Conservation (phyloP, 2,888 invertebrate species). For the Electrophaes corylata region DNA sequence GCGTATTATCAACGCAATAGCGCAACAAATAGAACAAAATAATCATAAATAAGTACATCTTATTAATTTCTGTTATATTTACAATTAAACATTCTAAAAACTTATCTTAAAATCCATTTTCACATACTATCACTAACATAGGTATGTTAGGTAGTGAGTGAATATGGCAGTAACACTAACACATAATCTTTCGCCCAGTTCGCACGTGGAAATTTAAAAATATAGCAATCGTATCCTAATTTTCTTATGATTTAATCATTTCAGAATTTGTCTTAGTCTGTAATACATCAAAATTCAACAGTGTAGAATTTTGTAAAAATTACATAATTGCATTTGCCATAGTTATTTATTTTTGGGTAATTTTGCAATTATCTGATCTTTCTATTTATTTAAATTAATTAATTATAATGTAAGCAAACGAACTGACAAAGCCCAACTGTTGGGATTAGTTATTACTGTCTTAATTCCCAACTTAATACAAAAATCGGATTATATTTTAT, state of each 20-base stretch:
- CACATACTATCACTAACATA: not conserved
- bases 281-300: not conserved
- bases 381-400: too few relatives aligned
- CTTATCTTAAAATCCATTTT: not conserved
- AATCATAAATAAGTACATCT: not conserved
- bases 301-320: too few relatives aligned
- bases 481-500: not conserved
- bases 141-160: not conserved
- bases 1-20: not conserved
- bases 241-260: not conserved
- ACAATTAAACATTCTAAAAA: not conserved
- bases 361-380: too few relatives aligned
- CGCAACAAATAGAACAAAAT: not conserved
- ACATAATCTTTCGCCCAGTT: not conserved
- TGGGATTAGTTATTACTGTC: too few relatives aligned
- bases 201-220: not conserved
- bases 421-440: too few relatives aligned
- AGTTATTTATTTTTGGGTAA: too few relatives aligned
- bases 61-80: not conserved
- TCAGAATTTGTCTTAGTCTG: not conserved
- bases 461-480: not conserved
- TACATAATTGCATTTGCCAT: too few relatives aligned
- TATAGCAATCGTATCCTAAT: not conserved
- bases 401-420: too few relatives aligned
- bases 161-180: not conserved